phyloP scores from a whole-genome alignment of 2,888 invertebrate species.

The Cremastinae sp. region DNA sequence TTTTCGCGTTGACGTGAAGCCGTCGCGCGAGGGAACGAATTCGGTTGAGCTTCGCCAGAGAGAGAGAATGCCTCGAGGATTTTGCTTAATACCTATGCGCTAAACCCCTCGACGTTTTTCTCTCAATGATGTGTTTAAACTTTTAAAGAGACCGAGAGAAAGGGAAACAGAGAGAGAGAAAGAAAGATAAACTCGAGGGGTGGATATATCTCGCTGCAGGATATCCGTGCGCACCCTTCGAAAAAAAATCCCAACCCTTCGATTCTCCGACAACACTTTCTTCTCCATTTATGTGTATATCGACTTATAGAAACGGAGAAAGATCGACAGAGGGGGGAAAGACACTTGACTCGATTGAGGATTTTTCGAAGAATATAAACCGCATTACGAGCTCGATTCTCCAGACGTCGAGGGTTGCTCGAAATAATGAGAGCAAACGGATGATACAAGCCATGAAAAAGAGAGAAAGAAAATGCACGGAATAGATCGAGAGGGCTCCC shows the following conservation, averaged over 20 bases:
- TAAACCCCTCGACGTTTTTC: conserved; percentile 39
- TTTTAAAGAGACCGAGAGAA: conserved; percentile 40
- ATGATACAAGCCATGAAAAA: neutral
- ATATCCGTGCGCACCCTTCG: conserved; percentile 40
- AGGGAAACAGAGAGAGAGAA: conserved; percentile 42
- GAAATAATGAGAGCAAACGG: conserved; percentile 20
- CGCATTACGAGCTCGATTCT: conserved; percentile 6
- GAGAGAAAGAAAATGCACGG: neutral
- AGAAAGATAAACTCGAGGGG: conserved; percentile 30
- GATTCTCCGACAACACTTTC: neutral
- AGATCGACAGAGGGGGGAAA: neutral
- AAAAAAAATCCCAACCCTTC: conserved; percentile 40
- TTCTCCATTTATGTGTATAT: neutral
- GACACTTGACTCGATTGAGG: conserved; percentile 29
- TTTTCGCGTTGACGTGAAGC: conserved; percentile 36
- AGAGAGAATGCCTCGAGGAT: conserved; percentile 62
- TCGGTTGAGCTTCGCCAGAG: conserved; percentile 23
- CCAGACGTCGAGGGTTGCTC: neutral
- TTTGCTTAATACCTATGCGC: conserved; percentile 61
- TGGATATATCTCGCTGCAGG: conserved; percentile 48
- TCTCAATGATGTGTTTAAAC: conserved; percentile 57
- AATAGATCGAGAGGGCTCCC: too few species aligned
- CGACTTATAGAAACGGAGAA: neutral
- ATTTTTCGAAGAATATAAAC: conserved; percentile 18
- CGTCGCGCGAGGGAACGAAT: conserved; percentile 28